phyloP scores from a whole-genome alignment of 2,797 vertebrate genomes.

The Erpetoichthys calabaricus region DNA sequence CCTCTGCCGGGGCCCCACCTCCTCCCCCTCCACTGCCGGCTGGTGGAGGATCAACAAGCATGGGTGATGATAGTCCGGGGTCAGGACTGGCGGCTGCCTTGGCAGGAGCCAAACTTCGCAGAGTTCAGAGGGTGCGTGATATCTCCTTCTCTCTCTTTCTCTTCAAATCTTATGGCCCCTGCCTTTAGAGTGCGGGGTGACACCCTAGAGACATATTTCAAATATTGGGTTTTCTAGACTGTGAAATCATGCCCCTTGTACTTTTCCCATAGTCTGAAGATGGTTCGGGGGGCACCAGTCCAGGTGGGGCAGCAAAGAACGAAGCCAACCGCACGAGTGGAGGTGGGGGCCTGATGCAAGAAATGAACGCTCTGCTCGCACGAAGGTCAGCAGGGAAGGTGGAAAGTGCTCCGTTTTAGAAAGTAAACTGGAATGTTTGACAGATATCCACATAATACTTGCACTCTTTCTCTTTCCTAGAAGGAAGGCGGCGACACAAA shows the following conservation, averaged over 20 bases:
- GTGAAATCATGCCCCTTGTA: constrained; percentile 2
- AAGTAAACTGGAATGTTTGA: no score
- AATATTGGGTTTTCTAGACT: no score
- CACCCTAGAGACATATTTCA: no score
- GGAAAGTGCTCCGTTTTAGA: not conserved
- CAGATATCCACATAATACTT: no score
- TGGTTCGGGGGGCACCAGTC: constrained; percentile 65
- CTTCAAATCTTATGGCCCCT: no score
- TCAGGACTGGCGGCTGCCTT: constrained; percentile 86
- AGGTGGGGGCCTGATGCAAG: constrained; percentile 93
- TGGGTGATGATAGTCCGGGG: constrained; percentile 54
- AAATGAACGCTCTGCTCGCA: constrained; percentile 97
- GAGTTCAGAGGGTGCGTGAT: constrained; percentile 81
- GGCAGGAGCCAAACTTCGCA: constrained; percentile 92
- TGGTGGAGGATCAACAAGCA: constrained; percentile 43
- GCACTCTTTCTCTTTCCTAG: constrained; percentile 34
- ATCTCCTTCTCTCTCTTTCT: not conserved
- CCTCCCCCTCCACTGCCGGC: constrained; percentile 64
- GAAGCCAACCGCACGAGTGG: constrained; percentile 90
- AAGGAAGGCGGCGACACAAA: constrained; percentile 88
- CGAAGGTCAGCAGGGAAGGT: constrained; percentile 61
- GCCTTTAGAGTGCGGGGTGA: no score
- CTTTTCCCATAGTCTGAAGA: constrained; percentile 73
- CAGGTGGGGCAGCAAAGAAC: constrained; percentile 68
- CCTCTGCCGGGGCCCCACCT: constrained; percentile 42